Base-by-base conservation (phyloP, 2,888 invertebrate species). In the Trilocha varians region DNA sequence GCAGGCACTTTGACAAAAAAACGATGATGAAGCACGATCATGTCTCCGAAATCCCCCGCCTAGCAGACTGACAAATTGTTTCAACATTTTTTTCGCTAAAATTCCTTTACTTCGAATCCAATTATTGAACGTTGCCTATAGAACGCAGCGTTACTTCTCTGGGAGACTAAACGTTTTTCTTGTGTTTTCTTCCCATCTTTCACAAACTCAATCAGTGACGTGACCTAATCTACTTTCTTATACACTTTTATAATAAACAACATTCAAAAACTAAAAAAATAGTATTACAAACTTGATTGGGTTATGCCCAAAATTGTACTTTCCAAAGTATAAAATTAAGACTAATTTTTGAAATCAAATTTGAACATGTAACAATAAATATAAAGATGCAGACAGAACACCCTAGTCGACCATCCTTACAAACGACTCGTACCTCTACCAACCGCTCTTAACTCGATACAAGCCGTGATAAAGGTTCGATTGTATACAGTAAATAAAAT, bases 401-500 rank as follows among this genome's bases (percentile, higher is more conserved):
- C 63, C 57, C 60, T 53, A 44, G 51, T 52, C 63, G 60, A 58
- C 59, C 64, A 64, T 64, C 60, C 57, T 62, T 66, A 70, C 73
- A 74, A 78, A 74, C 70, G 68, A 59, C 64, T 49, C 52, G 49
- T 55, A 59, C 66, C 64, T 68, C 71, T 72, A 67, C 64, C 64
- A 67, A 75, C 74, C 65, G 71, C 68, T 75, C 68, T 73, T n/a
- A 73, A 80, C 74, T 70, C 70, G 69, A 78, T 78, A 79, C 78
- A 78, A 73, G 73, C 76, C 65, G 76, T 77, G 82, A 83, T 85
- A 82, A 78, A 84, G 79, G 82, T 75, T 77, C 83, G 70, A 84
- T 84, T 85, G 84, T 82, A 76, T 79, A 78, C 77, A 82, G 84
- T 84, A 85, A 85, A 86, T 85, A 86, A 85, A 82, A 85, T 84